These are phyloP conservation scores for Melieria omissa DNA, from an alignment of 2,888 invertebrate species.

Conservation along the genomic window DNA sequence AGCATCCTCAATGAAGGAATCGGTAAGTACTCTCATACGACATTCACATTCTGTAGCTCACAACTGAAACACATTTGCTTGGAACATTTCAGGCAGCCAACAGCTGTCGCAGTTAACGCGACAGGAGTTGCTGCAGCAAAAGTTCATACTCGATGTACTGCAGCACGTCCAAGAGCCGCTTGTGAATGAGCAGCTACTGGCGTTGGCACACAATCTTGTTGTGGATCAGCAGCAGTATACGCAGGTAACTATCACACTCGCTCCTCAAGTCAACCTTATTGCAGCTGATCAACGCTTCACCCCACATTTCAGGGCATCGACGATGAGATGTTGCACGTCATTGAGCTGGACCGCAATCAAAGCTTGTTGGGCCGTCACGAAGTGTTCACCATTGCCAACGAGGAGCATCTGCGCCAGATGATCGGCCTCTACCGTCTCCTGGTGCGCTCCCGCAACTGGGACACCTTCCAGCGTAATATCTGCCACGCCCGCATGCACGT, in stretches of 20 bases:
- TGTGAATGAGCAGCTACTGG: conserved; percentile 48
- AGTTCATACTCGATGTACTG: conserved; percentile 56
- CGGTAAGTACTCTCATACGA: conserved; percentile 2
- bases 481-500: conserved; percentile 51
- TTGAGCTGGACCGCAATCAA: conserved; percentile 51
- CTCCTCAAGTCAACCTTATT: background rate
- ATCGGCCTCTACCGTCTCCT: conserved; percentile 56
- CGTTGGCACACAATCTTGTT: conserved; percentile 47
- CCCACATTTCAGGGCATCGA: conserved; percentile 50
- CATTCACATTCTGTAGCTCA: background rate
- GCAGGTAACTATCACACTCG: conserved; percentile 31
- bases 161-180: conserved; percentile 51
- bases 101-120: conserved; percentile 44
- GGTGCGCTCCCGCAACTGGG: conserved; percentile 52
- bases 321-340: conserved; percentile 49
- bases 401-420: conserved; percentile 52
- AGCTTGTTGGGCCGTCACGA: conserved; percentile 48
- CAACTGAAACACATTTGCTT: background rate
- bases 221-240: conserved; percentile 46
- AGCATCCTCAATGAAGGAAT: conserved; percentile 3
- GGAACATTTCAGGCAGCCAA: conserved; percentile 30
- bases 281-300: too few species aligned
- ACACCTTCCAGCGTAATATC: conserved; percentile 51
- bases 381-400: conserved; percentile 46
- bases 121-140: conserved; percentile 54